Evolutionary conservation across 2,888 invertebrate genomes (phyloP).

Genomic region (Dysmachus trigonus): DNA sequence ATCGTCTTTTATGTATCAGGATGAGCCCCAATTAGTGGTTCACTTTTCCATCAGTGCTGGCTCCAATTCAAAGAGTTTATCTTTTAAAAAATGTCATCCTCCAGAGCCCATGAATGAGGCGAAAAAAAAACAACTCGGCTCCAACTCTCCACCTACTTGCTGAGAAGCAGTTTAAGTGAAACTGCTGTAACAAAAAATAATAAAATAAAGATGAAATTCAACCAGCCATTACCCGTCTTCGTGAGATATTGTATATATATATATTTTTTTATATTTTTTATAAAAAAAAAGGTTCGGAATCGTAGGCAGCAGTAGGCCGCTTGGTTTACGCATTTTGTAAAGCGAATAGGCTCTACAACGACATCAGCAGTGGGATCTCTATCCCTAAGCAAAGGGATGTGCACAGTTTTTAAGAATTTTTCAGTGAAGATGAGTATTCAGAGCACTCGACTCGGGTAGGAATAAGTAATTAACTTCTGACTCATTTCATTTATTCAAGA

Average conservation of each 20-base stretch:
- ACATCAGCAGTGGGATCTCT: neutral
- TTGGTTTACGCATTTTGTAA: neutral
- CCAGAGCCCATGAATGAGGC: slow-evolving; percentile 13
- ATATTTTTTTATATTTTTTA: neutral
- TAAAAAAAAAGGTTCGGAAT: neutral
- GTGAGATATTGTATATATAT: neutral
- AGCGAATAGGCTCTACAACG: neutral
- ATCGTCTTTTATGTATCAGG: slow-evolving; percentile 39
- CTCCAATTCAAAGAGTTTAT: slow-evolving; percentile 36
- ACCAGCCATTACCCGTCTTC: neutral
- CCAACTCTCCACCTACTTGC: neutral
- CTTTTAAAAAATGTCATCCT: slow-evolving; percentile 32
- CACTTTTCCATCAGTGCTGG: slow-evolving; percentile 19
- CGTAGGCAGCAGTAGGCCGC: neutral
- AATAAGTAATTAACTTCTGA: slow-evolving; percentile 33
- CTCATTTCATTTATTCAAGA: slow-evolving; percentile 32
- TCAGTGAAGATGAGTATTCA: slow-evolving; percentile 21
- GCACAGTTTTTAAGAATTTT: slow-evolving; percentile 16
- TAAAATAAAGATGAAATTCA: slow-evolving; percentile 5
- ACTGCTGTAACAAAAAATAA: slow-evolving; percentile 7
- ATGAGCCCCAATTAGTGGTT: slow-evolving; percentile 37
- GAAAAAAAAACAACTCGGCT: neutral
- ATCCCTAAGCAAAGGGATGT: neutral
- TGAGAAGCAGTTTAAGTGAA: slow-evolving; percentile 23
- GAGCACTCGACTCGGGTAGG: neutral